Conservation (phyloP, 2,113 vertebrate genomes). For the Fulica atra region DNA sequence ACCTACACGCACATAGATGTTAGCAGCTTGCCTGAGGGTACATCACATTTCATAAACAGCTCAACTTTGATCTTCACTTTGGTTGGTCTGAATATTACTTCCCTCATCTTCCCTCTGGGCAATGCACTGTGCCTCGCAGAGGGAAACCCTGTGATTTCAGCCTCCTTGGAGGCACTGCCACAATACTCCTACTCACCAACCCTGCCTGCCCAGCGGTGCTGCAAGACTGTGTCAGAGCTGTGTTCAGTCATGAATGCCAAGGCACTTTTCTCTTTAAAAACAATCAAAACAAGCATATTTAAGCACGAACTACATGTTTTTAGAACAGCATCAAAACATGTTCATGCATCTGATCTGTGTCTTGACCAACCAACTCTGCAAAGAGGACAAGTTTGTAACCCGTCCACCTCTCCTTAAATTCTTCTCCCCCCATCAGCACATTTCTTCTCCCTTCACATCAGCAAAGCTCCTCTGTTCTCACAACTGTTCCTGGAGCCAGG, state of each 20-base stretch:
- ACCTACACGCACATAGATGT: background rate
- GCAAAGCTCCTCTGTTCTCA: background rate
- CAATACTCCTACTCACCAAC: rapidly evolving
- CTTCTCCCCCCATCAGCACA: background rate
- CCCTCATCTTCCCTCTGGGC: background rate
- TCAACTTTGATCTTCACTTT: background rate
- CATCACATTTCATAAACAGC: background rate
- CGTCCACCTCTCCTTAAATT: background rate
- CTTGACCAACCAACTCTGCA: background rate
- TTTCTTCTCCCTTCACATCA: background rate
- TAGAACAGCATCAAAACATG: background rate
- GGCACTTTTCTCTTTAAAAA: background rate
- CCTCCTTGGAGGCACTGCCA: background rate
- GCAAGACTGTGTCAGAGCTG: rapidly evolving
- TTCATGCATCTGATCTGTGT: background rate
- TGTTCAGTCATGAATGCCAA: background rate
- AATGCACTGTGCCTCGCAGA: rapidly evolving
- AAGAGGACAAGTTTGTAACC: background rate
- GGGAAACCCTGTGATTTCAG: background rate
- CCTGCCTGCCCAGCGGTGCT: background rate
- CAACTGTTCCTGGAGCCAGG: background rate
- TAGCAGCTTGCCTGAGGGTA: background rate
- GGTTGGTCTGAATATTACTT: background rate
- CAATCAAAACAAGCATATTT: background rate
- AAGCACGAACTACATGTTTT: background rate